Evolutionary conservation across 1,140 invertebrate genomes (phyloP), one percentile per base, ranked within the genome.

Genomic region (Drosophila arizonae): DNA sequence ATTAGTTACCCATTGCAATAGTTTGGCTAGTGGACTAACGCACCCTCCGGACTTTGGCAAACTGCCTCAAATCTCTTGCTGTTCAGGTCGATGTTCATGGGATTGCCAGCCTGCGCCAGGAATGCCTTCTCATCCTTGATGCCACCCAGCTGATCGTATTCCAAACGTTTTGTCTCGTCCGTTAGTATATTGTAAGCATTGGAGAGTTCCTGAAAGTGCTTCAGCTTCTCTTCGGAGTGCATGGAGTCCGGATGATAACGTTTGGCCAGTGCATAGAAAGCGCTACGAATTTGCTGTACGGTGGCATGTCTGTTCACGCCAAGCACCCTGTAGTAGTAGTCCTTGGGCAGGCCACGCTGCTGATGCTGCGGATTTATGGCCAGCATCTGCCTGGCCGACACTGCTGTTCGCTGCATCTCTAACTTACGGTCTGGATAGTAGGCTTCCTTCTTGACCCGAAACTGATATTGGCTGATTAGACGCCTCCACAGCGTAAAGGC

Each of bases 261-360:
- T 58, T 95, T 93, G 6, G 95, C 95, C 92, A 94, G 90, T 89
- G 97, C 96, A 81, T 95, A 94, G 84, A 97, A 98, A 6, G 95
- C 95, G 74, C 96, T 95, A 70, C 96, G 97, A 39, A 98, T 96
- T 74, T 97, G 96, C 76, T 96, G 96, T 5, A 94, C 94, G 1
- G 93, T 93, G 10, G 96, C 96, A 81, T 93, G 94, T 77, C 94
- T 95, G 6, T 93, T 90, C n/a, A 97, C 93, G 5, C 96, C 96
- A 39, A 98, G 92, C 81, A 96, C 96, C 86, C 96, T 96, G 88
- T 97, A 98, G 86, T 97, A 98, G 91, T 97, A 97, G 90, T 98
- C 96, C 93, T 97, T 97, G 41, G 90, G 78, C 50, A 82, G 33
- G 0, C 82, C 76, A 2, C 81, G 69, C 21, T 55, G 74, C n/a